Percentiles rank a stretch among this genome's conserved stretches.
Conservation (phyloP, 2,113 vertebrate species). For the Corythornis cristatus region DNA sequence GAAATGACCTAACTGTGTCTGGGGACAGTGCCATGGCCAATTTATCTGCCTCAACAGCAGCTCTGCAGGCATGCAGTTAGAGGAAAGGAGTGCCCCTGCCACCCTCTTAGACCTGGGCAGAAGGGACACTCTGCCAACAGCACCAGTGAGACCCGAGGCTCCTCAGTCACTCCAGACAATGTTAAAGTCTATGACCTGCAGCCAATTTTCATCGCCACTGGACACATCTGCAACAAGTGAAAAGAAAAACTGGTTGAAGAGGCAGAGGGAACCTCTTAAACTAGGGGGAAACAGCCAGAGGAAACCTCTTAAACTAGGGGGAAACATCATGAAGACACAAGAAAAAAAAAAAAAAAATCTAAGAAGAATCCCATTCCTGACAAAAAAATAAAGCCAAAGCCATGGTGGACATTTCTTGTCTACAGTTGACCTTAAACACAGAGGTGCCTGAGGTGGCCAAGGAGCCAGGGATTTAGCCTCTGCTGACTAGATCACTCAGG, state of each 20-base stretch:
- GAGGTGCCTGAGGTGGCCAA: background rate
- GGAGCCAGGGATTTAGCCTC: background rate
- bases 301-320: background rate
- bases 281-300: background rate
- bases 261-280: background rate
- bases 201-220: background rate
- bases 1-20: background rate
- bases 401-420: rapidly evolving
- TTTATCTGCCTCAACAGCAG: background rate
- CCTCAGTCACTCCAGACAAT: background rate
- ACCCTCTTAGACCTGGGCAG: background rate
- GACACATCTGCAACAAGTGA: rapidly evolving
- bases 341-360: background rate
- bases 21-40: background rate
- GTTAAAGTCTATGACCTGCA: rapidly evolving
- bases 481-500: background rate
- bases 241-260: background rate
- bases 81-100: background rate
- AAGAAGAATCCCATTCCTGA: background rate
- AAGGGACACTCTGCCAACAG: background rate
- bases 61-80: background rate
- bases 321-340: background rate
- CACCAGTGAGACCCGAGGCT: background rate
- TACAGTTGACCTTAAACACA: background rate
- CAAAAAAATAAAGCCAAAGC: background rate